Percentiles rank a stretch among this genome's conserved stretches.
These are phyloP conservation scores for Geothlypis trichas DNA, from an alignment of 2,113 vertebrate species.

Conservation along the genomic window DNA sequence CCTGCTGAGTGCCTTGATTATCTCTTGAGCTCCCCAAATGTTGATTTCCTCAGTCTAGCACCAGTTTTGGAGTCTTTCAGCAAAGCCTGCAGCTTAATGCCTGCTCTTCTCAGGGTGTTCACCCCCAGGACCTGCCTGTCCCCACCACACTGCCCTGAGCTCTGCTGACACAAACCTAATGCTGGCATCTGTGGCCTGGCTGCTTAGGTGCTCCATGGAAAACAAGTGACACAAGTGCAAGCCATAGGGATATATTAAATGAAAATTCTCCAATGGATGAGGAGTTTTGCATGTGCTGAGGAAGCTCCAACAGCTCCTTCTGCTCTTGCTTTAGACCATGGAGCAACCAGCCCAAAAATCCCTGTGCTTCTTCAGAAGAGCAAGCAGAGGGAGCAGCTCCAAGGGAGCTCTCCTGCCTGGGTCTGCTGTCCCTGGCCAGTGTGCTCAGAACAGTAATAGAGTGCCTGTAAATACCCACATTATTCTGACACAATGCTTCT, in stretches of 20 bases:
- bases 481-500: conserved; percentile 41
- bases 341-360: background rate
- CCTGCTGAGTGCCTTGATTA: background rate
- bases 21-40: background rate
- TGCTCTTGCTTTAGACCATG: background rate
- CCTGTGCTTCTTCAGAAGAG: background rate
- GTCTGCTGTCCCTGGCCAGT: background rate
- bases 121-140: background rate
- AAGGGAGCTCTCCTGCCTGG: background rate
- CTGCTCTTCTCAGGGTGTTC: background rate
- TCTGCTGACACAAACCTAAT: background rate
- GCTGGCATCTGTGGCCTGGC: background rate
- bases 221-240: background rate
- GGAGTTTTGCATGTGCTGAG: background rate
- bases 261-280: background rate
- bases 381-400: background rate
- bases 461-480: background rate
- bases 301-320: background rate
- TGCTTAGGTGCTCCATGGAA: background rate
- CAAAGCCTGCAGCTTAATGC: background rate
- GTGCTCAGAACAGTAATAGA: background rate
- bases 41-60: background rate
- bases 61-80: background rate
- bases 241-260: background rate
- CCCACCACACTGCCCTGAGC: background rate